Evolutionary conservation across 2,888 invertebrate species (phyloP).

Genomic region (Agriotes lineatus): DNA sequence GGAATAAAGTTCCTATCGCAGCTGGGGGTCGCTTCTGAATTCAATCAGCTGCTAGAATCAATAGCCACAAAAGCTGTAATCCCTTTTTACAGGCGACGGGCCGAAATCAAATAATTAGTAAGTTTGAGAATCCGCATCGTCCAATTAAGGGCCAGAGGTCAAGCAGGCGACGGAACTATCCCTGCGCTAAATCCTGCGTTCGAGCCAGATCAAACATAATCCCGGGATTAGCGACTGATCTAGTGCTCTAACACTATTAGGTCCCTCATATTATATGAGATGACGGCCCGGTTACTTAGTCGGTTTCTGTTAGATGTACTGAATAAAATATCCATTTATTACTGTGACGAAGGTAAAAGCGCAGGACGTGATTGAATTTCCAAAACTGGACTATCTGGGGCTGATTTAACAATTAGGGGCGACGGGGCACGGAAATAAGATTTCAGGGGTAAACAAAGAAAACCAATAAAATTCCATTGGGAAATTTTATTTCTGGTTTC

Average conservation of each 20-base stretch:
- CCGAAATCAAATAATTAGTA: slow-evolving; percentile 1
- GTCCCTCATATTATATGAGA: slow-evolving; percentile 6
- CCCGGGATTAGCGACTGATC: slow-evolving; percentile 21
- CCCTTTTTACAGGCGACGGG: background rate
- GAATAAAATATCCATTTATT: too few species aligned
- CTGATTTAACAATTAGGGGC: too few species aligned
- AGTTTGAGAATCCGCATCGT: too few species aligned
- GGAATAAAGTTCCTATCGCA: too few species aligned
- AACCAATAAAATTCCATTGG: too few species aligned
- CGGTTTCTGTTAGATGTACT: background rate
- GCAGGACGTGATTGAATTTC: too few species aligned
- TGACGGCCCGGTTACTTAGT: background rate
- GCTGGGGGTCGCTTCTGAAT: too few species aligned
- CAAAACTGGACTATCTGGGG: too few species aligned
- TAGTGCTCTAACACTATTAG: slow-evolving; percentile 22
- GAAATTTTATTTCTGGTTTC: too few species aligned
- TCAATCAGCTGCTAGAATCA: background rate
- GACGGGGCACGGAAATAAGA: too few species aligned
- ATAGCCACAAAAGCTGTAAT: background rate
- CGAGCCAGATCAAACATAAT: slow-evolving; percentile 22
- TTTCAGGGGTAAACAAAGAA: too few species aligned
- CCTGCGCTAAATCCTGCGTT: slow-evolving; percentile 6
- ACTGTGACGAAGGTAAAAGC: too few species aligned
- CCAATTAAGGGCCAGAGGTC: slow-evolving; percentile 12
- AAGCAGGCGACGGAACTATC: slow-evolving; percentile 7